Evolutionary conservation across 2,888 invertebrate species (phyloP), one percentile per base, ranked within the genome.

Genomic region (Agrypnus murinus): DNA sequence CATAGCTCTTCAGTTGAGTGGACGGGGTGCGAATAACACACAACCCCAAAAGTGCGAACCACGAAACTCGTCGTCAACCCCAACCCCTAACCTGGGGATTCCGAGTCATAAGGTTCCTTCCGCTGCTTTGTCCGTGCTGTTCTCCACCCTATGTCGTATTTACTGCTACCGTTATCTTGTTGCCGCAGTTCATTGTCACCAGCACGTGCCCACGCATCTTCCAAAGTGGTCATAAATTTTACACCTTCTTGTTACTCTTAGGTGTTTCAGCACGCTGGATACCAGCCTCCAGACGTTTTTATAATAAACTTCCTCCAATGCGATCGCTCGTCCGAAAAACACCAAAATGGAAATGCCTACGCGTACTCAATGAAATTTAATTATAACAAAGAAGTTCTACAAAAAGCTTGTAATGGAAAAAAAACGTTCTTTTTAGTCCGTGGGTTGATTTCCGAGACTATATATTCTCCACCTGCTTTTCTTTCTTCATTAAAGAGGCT

Each of bases 121-220:
- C 66, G 60, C 25, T 40, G 32, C 62, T 66, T 67, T 71, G 58
- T 57, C 60, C 66, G 58, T 14, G 63, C 15, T 64, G 55, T 55
- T 38, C 36, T 38, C 65, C 38, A 60, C 53, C 50, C 62, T 59
- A 57, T 57, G 64, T 40, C 62, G 57, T 58, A 66, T 71, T 71
- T 66, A 70, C 65, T 53, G 48, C 59, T 58, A 38, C 65, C 53
- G 59, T 48, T 65, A 70, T 70, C 70, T 70, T 65, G 55, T 65
- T 70, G 62, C 59, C 71, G 40, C 71, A 71, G 71, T 62, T 65
- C 63, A 66, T 71, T 71, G 71, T 71, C 71, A 66, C 57, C 15
- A 71, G 66, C 71, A 71, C 65, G 71, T 66, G 65, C 66, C 71
- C 60, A 71, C 66, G 63, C 57, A 66, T 57, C 58, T 71, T 71